Base-by-base conservation (phyloP, 1,140 invertebrate species). In the Ladona fulva region DNA sequence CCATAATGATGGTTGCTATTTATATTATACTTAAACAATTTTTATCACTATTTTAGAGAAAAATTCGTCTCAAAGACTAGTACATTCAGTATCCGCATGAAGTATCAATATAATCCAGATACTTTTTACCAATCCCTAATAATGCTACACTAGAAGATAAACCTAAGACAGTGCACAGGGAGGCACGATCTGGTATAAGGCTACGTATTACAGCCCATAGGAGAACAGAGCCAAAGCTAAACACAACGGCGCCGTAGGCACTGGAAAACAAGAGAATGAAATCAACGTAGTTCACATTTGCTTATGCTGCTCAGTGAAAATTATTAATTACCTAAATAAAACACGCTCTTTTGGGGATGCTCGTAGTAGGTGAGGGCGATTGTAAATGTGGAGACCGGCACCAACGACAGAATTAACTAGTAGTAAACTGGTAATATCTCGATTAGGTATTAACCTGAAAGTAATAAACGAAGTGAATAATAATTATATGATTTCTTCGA, bases 211-310 rank as follows among this genome's bases (percentile, higher is more conserved):
- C 87, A 0, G 92, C 92, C 90, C 91, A 93, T 37, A 89, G 84
- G 6, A 93, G 84, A 8, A 93, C 89, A 0, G 91, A 92, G 24
- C 92, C 92, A 82, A 93, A 89, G 77, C 90, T 91, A 81, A 93
- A 89, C 22, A 92, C 85, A 8, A 90, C 81, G 44, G 90, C 88
- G 22, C 91, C 91, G 79, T 90, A 87, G n/a, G 87, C 81, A 83
- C 91, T 90, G 85, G 79, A 80, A 81, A 75, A 78, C 8, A 8
- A 22, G 16, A 66, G 52, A 6, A 22, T 66, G 52, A 37, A 37
- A 5, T 37, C 29, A 37, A 37, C 29, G 8, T 5, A 37, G 29
- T 37, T 37, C 29, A 37, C 8, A 37, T 37, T 37, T 37, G 29
- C 29, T 37, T 37, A 37, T 37, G 29, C 29, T 37, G 3, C 1